phyloP scores from a whole-genome alignment of 1,140 invertebrate species.

The Listronotus bonariensis region DNA sequence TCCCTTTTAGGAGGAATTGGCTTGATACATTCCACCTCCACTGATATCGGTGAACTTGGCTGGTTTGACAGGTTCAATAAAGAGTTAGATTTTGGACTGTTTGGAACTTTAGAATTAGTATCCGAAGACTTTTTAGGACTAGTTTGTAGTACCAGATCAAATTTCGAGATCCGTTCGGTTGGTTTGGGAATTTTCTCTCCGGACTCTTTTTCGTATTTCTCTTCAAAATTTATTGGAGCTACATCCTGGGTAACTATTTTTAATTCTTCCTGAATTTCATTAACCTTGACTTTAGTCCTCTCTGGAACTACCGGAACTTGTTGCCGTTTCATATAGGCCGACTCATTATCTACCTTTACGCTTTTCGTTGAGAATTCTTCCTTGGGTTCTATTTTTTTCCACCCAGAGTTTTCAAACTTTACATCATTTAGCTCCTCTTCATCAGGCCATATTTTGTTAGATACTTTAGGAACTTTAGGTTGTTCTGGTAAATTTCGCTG shows the following conservation, averaged over 20 bases:
- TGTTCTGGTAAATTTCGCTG: constrained; percentile 1
- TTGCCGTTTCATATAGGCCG: not conserved
- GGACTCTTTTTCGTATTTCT: constrained; percentile 12
- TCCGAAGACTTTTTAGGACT: not conserved
- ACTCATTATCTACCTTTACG: constrained; percentile 6
- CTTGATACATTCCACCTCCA: constrained; percentile 24
- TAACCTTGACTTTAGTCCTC: constrained; percentile 17
- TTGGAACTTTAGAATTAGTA: no score
- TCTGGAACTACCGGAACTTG: constrained; percentile 21
- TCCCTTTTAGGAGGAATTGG: constrained; percentile 26
- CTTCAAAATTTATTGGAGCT: not conserved
- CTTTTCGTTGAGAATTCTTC: not conserved
- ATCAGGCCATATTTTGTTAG: constrained; percentile 28
- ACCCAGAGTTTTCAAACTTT: constrained; percentile 12
- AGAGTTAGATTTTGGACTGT: no score
- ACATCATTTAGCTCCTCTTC: constrained; percentile 16
- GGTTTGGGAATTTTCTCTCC: constrained; percentile 2
- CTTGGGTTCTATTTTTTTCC: constrained; percentile 15
- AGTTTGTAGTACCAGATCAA: not conserved
- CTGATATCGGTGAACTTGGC: constrained; percentile 1
- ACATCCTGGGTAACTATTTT: not conserved
- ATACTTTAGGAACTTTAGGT: not conserved
- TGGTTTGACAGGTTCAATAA: not conserved
- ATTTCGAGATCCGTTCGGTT: not conserved
- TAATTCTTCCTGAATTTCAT: not conserved